A percentile compares a stretch with the other conserved stretches of the same genome.
Evolutionary conservation across 2,113 vertebrate species (phyloP).

Genomic region (Pyxicephalus adspersus): DNA sequence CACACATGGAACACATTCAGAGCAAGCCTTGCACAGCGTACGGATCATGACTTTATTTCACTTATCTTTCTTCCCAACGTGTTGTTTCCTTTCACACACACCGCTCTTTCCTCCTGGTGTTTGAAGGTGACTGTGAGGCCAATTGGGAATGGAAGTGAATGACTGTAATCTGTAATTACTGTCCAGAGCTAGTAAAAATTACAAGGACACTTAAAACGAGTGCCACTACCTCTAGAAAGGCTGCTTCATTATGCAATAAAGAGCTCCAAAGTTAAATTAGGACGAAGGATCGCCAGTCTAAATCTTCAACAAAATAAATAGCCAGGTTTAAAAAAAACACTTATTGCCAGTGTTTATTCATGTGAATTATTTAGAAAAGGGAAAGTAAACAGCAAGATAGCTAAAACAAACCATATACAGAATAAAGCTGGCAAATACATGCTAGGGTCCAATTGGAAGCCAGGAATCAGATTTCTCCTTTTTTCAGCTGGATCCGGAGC

Average conservation of each 20-base stretch:
- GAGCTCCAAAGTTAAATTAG: conserved; percentile 18
- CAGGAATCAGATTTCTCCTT: too few relatives aligned
- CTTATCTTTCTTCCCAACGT: conserved; percentile 28
- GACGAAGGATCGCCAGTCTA: conserved; percentile 5
- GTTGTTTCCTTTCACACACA: conserved; percentile 27
- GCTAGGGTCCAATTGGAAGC: too few relatives aligned
- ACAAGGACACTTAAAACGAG: conserved; percentile 49
- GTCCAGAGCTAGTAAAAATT: conserved; percentile 48
- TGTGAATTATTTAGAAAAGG: not conserved
- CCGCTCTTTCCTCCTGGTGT: conserved; percentile 38
- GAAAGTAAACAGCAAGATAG: too few relatives aligned
- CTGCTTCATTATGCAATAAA: conserved; percentile 42
- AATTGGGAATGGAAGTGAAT: conserved; percentile 43
- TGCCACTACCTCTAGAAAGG: conserved; percentile 30
- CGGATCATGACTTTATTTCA: conserved; percentile 16
- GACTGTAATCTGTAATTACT: conserved; percentile 52
- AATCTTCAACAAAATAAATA: not conserved
- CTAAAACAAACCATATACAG: too few relatives aligned
- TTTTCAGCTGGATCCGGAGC: too few relatives aligned
- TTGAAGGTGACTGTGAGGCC: conserved; percentile 49
- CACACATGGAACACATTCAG: not conserved
- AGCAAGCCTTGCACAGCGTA: not conserved
- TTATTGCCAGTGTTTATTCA: not conserved
- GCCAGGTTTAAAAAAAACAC: not conserved
- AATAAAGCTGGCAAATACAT: too few relatives aligned